phyloP scores from a whole-genome alignment of 37 sponge, comb jelly and placozoan genomes.

The Crambe crambe region DNA sequence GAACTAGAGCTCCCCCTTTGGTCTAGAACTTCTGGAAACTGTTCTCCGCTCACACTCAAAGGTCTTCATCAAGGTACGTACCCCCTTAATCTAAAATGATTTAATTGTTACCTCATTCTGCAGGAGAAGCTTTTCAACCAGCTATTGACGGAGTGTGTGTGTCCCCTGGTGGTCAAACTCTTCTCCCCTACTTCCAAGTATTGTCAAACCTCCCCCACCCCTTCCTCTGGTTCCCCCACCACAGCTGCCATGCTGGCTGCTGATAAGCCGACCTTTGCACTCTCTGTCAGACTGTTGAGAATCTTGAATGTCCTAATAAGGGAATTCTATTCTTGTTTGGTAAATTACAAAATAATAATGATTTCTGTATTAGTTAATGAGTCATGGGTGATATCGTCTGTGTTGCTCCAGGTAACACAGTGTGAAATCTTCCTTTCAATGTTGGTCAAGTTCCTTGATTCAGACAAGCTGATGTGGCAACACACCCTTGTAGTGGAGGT shows the following conservation, averaged over 20 bases:
- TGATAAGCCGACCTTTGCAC: constrained; percentile 83
- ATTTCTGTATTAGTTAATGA: neutral
- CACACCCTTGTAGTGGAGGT: constrained; percentile 90
- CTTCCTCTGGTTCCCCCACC: constrained; percentile 17
- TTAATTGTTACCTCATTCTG: neutral
- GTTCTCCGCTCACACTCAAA: constrained; percentile 50
- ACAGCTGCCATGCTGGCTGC: constrained; percentile 28
- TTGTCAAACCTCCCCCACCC: constrained; percentile 27
- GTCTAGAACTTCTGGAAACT: constrained; percentile 90
- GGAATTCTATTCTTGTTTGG: constrained; percentile 75
- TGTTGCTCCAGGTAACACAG: constrained; percentile 78
- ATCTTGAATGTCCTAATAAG: constrained; percentile 80
- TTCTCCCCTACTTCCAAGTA: constrained; percentile 91
- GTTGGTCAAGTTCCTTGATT: constrained; percentile 92
- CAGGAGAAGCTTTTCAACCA: constrained; percentile 68
- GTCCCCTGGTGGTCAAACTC: constrained; percentile 93
- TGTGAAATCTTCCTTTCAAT: constrained; percentile 97
- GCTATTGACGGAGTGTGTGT: constrained; percentile 92
- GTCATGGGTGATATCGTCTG: neutral
- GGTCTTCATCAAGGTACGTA: constrained; percentile 63
- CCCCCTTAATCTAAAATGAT: neutral
- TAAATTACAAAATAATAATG: too few species aligned
- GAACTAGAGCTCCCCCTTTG: constrained; percentile 70
- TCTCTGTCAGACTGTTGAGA: constrained; percentile 81
- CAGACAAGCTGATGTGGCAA: constrained; percentile 94